Percentiles rank a stretch among this genome's conserved stretches.
phyloP scores from a whole-genome alignment of 2,113 vertebrate species.

The Eleginops maclovinus region DNA sequence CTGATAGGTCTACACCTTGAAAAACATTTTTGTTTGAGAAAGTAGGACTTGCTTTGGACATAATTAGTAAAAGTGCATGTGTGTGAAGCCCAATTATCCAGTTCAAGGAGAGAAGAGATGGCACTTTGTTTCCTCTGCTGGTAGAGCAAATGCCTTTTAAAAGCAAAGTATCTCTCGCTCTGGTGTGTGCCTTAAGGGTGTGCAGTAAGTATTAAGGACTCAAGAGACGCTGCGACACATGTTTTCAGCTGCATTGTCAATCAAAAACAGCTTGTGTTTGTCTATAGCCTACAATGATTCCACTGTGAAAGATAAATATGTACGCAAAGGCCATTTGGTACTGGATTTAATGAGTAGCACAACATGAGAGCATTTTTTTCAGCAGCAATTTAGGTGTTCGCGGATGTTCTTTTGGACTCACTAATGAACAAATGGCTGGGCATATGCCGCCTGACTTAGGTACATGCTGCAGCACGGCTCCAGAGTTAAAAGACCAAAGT shows the following conservation, averaged over 20 bases:
- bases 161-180: constrained; percentile 17
- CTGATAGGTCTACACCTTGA: background rate
- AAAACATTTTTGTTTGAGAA: constrained; percentile 18
- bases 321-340: constrained; percentile 20
- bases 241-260: constrained; percentile 15
- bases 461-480: constrained; percentile 57
- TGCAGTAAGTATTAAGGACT: constrained; percentile 4
- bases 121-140: constrained; percentile 6
- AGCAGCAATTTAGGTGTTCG: constrained; percentile 40
- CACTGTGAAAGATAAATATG: constrained; percentile 11
- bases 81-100: constrained; percentile 37
- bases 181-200: background rate
- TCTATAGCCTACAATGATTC: constrained; percentile 14
- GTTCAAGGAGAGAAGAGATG: constrained; percentile 10
- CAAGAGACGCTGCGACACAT: constrained; percentile 2
- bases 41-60: constrained; percentile 13
- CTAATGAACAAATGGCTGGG: constrained; percentile 73
- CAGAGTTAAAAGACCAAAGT: constrained; percentile 65
- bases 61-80: constrained; percentile 22
- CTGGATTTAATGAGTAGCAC: constrained; percentile 50
- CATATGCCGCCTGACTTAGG: constrained; percentile 75
- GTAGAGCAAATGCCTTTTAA: constrained; percentile 17
- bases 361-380: constrained; percentile 61
- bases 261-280: constrained; percentile 35
- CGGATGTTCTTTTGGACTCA: constrained; percentile 65